Conservation (phyloP, 2,888 invertebrate species). For the Drosophila suboccidentalis region DNA sequence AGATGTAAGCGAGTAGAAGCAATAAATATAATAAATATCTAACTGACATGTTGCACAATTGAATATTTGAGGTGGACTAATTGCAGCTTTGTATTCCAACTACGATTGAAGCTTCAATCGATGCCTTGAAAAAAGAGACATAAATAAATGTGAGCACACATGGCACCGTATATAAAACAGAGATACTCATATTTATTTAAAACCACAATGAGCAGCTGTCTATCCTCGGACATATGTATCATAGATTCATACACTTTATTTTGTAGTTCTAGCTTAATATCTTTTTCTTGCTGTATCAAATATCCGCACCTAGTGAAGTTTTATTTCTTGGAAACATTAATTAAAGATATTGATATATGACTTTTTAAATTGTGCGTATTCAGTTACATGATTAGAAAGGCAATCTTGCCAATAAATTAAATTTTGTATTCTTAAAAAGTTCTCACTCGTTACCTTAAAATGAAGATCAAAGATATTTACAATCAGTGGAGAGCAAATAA, state of each 20-base stretch:
- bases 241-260: neutral
- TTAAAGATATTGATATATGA: too few species aligned
- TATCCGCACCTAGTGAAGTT: too few species aligned
- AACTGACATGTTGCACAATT: slow-evolving; percentile 19
- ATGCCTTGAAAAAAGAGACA: neutral
- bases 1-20: neutral
- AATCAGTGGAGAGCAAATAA: too few species aligned
- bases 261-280: neutral
- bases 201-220: neutral
- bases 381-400: too few species aligned
- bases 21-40: slow-evolving; percentile 10
- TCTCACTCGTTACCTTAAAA: too few species aligned
- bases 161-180: neutral
- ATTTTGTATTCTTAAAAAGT: too few species aligned
- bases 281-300: too few species aligned
- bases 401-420: too few species aligned
- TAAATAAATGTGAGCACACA: neutral
- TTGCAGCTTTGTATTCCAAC: neutral
- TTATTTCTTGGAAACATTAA: too few species aligned
- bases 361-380: too few species aligned
- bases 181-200: neutral
- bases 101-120: neutral
- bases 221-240: neutral
- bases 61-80: neutral
- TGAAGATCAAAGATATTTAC: too few species aligned